A percentile compares a stretch with the other conserved stretches of the same genome.
Conservation (phyloP, 1,140 invertebrate species). For the Calliopsis andreniformis region DNA sequence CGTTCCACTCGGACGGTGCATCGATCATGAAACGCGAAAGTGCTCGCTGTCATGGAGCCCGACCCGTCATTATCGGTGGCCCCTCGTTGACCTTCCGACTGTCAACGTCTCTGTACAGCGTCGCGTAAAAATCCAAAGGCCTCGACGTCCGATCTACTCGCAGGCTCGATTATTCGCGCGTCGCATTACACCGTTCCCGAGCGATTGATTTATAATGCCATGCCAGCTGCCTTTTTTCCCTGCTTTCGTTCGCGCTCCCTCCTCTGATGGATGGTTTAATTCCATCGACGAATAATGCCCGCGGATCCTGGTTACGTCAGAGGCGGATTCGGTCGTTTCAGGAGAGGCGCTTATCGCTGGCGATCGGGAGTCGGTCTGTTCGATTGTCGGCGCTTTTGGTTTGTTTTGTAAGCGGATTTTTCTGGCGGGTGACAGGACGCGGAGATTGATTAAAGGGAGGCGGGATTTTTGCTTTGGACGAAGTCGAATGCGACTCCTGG, state of each 20-base stretch:
- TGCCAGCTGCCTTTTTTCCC: no score
- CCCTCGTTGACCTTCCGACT: conserved; percentile 21
- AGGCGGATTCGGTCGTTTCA: background rate
- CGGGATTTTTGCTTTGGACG: no score
- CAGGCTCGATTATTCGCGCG: background rate
- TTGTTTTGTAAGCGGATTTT: background rate
- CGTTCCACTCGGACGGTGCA: conserved; percentile 17
- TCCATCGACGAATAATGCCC: background rate
- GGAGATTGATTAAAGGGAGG: background rate
- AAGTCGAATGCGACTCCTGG: no score
- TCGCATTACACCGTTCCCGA: background rate
- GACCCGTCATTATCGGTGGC: conserved; percentile 26
- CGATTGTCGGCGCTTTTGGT: background rate
- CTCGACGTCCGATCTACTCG: background rate
- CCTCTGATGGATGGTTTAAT: conserved; percentile 11
- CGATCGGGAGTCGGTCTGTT: background rate
- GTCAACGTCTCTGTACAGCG: background rate
- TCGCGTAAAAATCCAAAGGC: background rate
- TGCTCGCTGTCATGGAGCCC: conserved; percentile 12
- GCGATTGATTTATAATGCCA: conserved; percentile 19
- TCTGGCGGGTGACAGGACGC: no score
- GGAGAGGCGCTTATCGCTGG: background rate
- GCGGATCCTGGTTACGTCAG: background rate
- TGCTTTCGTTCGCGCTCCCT: background rate
- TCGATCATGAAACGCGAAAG: conserved; percentile 36